Evolutionary conservation across 2,797 vertebrate species (phyloP), one percentile per base, ranked within the genome.

Genomic region (Scarus forsteni): DNA sequence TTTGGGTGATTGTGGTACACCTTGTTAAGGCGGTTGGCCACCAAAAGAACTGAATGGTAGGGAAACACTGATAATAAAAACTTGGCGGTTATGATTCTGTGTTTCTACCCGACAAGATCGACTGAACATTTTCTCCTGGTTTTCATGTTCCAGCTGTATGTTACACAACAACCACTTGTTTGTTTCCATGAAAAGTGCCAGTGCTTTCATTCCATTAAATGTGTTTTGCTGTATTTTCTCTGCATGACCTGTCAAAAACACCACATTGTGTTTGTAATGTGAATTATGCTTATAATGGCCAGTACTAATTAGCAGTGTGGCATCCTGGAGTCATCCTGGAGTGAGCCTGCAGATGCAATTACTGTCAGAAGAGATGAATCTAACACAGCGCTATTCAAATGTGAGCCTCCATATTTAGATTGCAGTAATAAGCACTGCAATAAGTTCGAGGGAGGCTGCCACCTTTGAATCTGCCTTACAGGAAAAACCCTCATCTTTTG

Each of bases 331-430:
- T 5, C 38, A 40, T 27, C 74, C 38, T 18, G 15, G 44, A 71
- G 35, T 15, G 34, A 68, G 60, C n/a, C 57, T 49, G 53, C 13
- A 57, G 46, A 43, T 54, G 50, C 55, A 76, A 53, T 50, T 52
- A 61, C 8, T 55, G 34, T 19, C 59, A 48, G 56, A 55, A 67
- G 18, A 49, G 66, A 72, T 48, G 27, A 6, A 68, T 77, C 60
- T 44, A 61, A 46, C 53, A 48, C 13, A 44, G 35, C 11, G 0
- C 35, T 40, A 44, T 54, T 57, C n/a, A 66, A 53, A 58, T 16
- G 19, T 10, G 45, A 39, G 46, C 14, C 16, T 14, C 55, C 40
- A 56, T 38, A 14, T 51, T 68, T 7, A 56, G 14, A 38, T 51
- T 63, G 45, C 1, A 1, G 19, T 19, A 19, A 35, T 42, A 56